Evolutionary conservation across 2,797 vertebrate genomes (phyloP).

Genomic region (Siniperca scherzeri): DNA sequence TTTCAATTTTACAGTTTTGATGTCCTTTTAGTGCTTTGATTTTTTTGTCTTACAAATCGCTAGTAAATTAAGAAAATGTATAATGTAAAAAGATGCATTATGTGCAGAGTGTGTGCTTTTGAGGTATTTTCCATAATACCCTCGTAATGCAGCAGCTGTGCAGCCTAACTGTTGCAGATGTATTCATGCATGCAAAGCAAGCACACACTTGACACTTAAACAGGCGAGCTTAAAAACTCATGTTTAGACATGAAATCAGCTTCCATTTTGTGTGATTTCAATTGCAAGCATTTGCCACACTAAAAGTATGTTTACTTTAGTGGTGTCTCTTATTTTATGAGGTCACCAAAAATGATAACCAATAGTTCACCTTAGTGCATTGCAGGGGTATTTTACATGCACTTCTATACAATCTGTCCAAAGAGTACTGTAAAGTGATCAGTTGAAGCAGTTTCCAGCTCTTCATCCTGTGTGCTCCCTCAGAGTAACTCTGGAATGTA

Average conservation of each 20-base stretch:
- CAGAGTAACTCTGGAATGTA: slow-evolving; percentile 65
- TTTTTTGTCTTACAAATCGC: slow-evolving; percentile 52
- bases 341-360: slow-evolving; percentile 64
- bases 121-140: slow-evolving; percentile 74
- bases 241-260: slow-evolving; percentile 76
- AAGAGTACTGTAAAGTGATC: slow-evolving; percentile 58
- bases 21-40: slow-evolving; percentile 57
- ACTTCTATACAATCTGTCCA: slow-evolving; percentile 30
- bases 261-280: slow-evolving; percentile 70
- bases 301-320: slow-evolving; percentile 57
- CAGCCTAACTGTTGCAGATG: slow-evolving; percentile 80
- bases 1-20: slow-evolving; percentile 77
- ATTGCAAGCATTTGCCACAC: slow-evolving; percentile 58
- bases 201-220: slow-evolving; percentile 75
- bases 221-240: slow-evolving; percentile 72
- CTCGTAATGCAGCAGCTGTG: slow-evolving; percentile 78
- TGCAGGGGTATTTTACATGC: slow-evolving; percentile 16
- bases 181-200: slow-evolving; percentile 82
- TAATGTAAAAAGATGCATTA: slow-evolving; percentile 59
- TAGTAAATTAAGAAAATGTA: slow-evolving; percentile 53
- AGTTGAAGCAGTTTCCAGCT: slow-evolving; percentile 51
- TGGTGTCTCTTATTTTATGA: slow-evolving; percentile 54
- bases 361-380: slow-evolving; percentile 50
- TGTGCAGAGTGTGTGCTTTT: slow-evolving; percentile 64
- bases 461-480: slow-evolving; percentile 49